phyloP scores from a whole-genome alignment of 2,888 invertebrate genomes.

The Eremobia ochroleuca region DNA sequence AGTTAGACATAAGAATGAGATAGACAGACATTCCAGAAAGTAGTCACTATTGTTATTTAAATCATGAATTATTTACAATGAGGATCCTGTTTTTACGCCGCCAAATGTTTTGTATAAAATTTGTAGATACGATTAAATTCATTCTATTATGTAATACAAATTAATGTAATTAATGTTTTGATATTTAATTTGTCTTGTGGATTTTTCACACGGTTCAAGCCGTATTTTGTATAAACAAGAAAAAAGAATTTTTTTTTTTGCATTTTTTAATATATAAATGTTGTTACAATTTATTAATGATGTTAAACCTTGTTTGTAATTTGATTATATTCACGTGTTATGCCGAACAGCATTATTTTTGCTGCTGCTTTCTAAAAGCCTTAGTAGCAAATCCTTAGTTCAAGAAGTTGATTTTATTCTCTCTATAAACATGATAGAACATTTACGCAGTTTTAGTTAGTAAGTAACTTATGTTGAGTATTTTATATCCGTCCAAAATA shows the following conservation, averaged over 20 bases:
- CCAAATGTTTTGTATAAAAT: neutral
- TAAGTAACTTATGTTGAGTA: constrained; percentile 11
- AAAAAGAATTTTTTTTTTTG: neutral
- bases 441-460: constrained; percentile 15
- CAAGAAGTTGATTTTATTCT: constrained; percentile 15
- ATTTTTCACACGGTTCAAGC: neutral
- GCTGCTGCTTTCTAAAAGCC: neutral
- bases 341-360: no score
- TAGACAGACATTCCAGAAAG: constrained; percentile 26
- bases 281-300: no score
- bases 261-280: neutral
- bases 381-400: neutral
- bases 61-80: neutral
- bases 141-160: neutral
- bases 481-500: constrained; percentile 30
- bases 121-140: neutral
- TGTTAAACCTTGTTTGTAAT: no score
- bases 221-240: neutral
- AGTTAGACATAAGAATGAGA: constrained; percentile 16
- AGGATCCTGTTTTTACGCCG: neutral
- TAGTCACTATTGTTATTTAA: neutral
- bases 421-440: neutral
- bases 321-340: no score
- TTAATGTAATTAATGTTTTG: neutral
- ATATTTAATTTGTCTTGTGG: neutral